These are phyloP conservation scores for Perdix hodgsoniae DNA, from an alignment of 2,797 vertebrate species.

Conservation along the genomic window DNA sequence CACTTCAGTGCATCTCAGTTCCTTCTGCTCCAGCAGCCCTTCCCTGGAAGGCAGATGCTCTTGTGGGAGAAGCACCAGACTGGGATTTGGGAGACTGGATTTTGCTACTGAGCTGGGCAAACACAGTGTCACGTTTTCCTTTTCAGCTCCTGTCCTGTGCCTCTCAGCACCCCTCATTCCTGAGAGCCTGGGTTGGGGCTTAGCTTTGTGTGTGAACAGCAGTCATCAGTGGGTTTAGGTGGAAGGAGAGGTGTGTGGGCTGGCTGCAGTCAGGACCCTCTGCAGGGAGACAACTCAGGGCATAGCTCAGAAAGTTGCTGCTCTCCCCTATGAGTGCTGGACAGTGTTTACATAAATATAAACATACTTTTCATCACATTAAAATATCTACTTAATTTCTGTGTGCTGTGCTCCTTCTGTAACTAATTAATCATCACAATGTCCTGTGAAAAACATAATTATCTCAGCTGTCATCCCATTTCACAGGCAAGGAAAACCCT, in stretches of 20 bases:
- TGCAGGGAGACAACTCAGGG: background rate
- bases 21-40: background rate
- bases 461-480: constrained; percentile 35
- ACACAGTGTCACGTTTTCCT: constrained; percentile 10
- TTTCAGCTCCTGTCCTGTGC: background rate
- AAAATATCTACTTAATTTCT: constrained; percentile 50
- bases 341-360: constrained; percentile 13
- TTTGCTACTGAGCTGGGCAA: constrained; percentile 33
- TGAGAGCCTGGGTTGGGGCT: background rate
- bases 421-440: constrained; percentile 38
- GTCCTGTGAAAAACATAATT: constrained; percentile 58
- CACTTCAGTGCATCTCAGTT: background rate
- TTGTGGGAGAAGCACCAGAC: constrained; percentile 1
- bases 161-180: background rate
- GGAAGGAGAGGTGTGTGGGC: accelerated
- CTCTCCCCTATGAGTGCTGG: constrained; percentile 2
- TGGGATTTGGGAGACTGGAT: background rate
- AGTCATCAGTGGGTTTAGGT: background rate
- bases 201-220: background rate
- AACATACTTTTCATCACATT: constrained; percentile 47
- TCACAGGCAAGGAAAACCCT: constrained; percentile 14
- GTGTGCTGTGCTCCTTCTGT: background rate
- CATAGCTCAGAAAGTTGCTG: background rate
- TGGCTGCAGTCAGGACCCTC: background rate
- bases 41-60: constrained; percentile 27